Conservation (phyloP, 2,888 invertebrate species). For the Drosophila histrio region DNA sequence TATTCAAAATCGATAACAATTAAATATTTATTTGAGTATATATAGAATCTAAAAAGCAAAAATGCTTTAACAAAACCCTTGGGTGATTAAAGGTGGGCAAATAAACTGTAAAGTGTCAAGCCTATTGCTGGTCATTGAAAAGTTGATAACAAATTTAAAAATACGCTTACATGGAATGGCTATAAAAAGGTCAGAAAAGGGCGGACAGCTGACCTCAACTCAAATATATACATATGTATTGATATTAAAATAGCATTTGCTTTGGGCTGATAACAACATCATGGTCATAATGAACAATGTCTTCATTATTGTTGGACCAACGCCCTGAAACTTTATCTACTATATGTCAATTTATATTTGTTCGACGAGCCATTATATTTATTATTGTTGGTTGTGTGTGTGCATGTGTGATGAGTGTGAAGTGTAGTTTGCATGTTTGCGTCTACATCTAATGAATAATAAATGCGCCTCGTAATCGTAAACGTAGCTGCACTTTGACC, state of each 20-base stretch:
- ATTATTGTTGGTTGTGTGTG: conserved; percentile 50
- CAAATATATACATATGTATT: background rate
- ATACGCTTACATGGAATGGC: conserved; percentile 1
- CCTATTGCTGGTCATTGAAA: background rate
- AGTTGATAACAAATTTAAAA: conserved; percentile 18
- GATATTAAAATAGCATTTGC: conserved; percentile 44
- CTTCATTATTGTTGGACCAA: conserved; percentile 39
- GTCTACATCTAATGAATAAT: conserved; percentile 71
- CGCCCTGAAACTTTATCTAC: conserved; percentile 75
- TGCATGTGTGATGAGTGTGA: conserved; percentile 45
- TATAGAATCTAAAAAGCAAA: no score
- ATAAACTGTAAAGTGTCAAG: conserved; percentile 15
- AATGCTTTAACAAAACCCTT: background rate
- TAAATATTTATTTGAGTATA: background rate
- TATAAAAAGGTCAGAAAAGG: conserved; percentile 39
- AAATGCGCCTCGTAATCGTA: conserved; percentile 74
- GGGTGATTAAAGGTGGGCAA: conserved; percentile 4
- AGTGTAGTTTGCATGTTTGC: conserved; percentile 73
- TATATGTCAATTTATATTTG: conserved; percentile 76
- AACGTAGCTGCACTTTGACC: conserved; percentile 76
- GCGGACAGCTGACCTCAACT: conserved; percentile 40
- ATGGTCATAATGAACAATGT: conserved; percentile 4
- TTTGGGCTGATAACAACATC: conserved; percentile 41
- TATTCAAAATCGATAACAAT: background rate
- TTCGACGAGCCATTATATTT: conserved; percentile 76